phyloP scores from a whole-genome alignment of 2,888 invertebrate species.

The Eupithecia centaureata region DNA sequence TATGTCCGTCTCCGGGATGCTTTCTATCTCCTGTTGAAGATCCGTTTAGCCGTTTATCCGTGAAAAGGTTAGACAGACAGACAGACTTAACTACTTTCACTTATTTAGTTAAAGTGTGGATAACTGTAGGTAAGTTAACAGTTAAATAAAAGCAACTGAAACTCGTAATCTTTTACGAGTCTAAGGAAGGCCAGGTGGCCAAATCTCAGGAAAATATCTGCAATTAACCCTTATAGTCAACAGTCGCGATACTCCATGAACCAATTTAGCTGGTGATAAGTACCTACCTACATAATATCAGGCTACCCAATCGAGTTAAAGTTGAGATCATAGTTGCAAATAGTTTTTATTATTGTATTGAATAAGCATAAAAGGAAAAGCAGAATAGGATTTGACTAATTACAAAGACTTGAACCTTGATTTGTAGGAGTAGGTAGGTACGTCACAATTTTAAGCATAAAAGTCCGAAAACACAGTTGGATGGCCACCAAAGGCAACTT shows the following conservation, averaged over 20 bases:
- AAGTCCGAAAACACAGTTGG: too few species aligned
- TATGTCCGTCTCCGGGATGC: background rate
- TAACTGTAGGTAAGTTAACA: background rate
- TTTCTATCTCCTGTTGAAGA: background rate
- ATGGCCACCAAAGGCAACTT: too few species aligned
- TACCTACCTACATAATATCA: conserved; percentile 19
- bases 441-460: too few species aligned
- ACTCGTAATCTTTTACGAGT: background rate
- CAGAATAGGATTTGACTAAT: too few species aligned
- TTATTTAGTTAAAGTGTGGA: background rate
- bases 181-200: conserved; percentile 6
- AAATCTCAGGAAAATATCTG: conserved; percentile 13
- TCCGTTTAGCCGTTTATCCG: background rate
- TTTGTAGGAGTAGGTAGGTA: too few species aligned
- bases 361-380: too few species aligned
- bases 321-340: conserved; percentile 2
- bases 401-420: too few species aligned
- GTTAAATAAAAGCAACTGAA: background rate
- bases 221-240: conserved; percentile 23
- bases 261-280: conserved; percentile 24
- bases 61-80: background rate
- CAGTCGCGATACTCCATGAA: conserved; percentile 14
- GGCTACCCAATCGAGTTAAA: conserved; percentile 13
- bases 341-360: too few species aligned
- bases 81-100: background rate